Evolutionary conservation across 2,888 invertebrate genomes (phyloP).

Genomic region (Metopia argyrocephala): DNA sequence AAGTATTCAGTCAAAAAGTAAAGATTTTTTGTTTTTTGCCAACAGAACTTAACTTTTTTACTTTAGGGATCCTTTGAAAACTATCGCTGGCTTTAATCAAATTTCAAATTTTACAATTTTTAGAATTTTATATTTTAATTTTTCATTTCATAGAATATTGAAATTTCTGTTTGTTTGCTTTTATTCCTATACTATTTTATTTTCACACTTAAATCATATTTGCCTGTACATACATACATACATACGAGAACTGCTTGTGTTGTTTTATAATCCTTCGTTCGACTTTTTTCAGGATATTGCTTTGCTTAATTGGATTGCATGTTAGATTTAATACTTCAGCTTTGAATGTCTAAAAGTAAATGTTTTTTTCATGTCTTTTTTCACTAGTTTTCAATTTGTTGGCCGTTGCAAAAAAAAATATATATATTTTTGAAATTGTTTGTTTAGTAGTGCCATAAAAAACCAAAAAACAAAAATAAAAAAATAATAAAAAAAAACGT

Average conservation of each 20-base stretch:
- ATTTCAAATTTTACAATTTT: too few relatives aligned
- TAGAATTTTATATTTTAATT: too few relatives aligned
- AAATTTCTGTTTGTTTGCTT: conserved; percentile 32
- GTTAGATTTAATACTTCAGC: conserved; percentile 61
- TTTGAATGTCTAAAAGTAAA: conserved; percentile 61
- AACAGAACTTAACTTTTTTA: too few relatives aligned
- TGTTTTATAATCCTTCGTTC: conserved; percentile 5
- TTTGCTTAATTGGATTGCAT: conserved; percentile 63
- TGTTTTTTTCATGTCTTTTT: conserved; percentile 15
- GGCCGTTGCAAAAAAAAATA: conserved; percentile 22
- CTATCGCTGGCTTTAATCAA: too few relatives aligned
- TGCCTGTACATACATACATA: too few relatives aligned
- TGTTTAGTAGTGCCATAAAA: conserved; percentile 46
- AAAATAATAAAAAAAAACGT: neutral
- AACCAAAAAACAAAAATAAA: neutral
- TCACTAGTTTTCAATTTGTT: conserved; percentile 40
- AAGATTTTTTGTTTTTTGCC: too few relatives aligned
- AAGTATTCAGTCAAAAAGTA: too few relatives aligned
- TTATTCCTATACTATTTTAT: too few relatives aligned
- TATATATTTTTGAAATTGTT: conserved; percentile 33
- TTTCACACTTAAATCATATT: too few relatives aligned
- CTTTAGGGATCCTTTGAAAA: too few relatives aligned
- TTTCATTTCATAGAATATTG: conserved; percentile 60
- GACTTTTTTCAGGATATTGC: conserved; percentile 35
- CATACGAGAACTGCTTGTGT: too few relatives aligned